Evolutionary conservation across 92 coral and sea anemone genomes (phyloP).

Genomic region (Phenganax subtilis): DNA sequence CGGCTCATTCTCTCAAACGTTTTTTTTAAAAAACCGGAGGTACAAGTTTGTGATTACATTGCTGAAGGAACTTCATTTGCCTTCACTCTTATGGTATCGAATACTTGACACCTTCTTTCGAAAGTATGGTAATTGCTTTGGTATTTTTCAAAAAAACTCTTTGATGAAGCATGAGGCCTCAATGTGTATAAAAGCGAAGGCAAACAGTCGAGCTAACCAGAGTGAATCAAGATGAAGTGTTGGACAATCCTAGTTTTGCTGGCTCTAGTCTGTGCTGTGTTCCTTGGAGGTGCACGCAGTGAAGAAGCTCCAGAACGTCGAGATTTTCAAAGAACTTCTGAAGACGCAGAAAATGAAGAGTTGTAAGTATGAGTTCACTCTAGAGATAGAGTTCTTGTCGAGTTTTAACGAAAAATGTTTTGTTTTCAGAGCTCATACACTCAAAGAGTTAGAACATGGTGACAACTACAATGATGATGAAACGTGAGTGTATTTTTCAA

Average conservation of each 20-base stretch:
- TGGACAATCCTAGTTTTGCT: background rate
- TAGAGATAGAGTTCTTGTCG: background rate
- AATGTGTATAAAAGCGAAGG: background rate
- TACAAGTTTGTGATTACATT: too few species aligned
- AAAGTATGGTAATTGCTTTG: too few species aligned
- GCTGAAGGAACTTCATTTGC: too few species aligned
- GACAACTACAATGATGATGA: background rate
- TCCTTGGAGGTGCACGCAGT: background rate
- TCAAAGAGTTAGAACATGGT: background rate
- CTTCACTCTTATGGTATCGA: too few species aligned
- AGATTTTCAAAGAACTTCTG: background rate
- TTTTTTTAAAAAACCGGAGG: too few species aligned
- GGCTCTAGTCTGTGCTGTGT: background rate
- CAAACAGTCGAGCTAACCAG: background rate
- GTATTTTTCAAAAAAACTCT: too few species aligned
- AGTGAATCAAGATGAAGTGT: conserved; percentile 4
- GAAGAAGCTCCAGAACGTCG: background rate
- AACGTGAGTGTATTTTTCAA: background rate
- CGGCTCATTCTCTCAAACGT: too few species aligned
- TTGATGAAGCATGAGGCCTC: too few species aligned
- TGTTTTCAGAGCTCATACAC: conserved; percentile 1
- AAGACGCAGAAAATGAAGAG: background rate
- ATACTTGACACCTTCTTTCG: too few species aligned
- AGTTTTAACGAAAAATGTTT: background rate
- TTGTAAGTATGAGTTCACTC: background rate